phyloP scores from a whole-genome alignment of 2,113 vertebrate genomes.

The cat (Felis catus) region DNA sequence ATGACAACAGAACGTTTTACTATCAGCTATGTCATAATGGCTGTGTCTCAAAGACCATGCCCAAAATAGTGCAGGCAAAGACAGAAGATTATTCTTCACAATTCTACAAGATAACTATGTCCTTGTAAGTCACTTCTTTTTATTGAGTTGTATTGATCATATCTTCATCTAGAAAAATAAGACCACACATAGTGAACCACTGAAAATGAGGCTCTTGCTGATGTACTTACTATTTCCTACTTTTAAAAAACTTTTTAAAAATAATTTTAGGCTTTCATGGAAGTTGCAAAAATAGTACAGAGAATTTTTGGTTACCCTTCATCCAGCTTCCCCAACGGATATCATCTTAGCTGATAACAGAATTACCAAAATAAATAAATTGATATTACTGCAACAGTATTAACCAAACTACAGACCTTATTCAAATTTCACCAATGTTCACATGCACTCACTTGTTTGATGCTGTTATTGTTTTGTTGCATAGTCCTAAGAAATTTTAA shows the following conservation, averaged over 20 bases:
- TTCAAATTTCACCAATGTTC: neutral
- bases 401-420: neutral
- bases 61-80: neutral
- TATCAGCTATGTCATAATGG: neutral
- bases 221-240: neutral
- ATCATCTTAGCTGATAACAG: neutral
- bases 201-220: neutral
- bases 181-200: neutral
- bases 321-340: neutral
- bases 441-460: neutral
- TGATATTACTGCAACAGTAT: neutral
- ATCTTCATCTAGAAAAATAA: neutral
- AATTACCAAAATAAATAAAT: neutral
- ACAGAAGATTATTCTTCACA: neutral
- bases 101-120: neutral
- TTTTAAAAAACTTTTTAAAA: neutral
- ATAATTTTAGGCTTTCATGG: neutral
- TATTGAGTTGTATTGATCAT: neutral
- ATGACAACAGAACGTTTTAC: neutral
- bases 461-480: neutral
- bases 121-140: neutral
- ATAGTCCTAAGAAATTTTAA: neutral
- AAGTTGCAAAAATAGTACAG: neutral
- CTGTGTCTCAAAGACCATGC: neutral
- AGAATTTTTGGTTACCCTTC: neutral